Evolutionary conservation across 92 coral and sea anemone genomes (phyloP), one percentile per base, ranked within the genome.

Genomic region (Montipora capitata): DNA sequence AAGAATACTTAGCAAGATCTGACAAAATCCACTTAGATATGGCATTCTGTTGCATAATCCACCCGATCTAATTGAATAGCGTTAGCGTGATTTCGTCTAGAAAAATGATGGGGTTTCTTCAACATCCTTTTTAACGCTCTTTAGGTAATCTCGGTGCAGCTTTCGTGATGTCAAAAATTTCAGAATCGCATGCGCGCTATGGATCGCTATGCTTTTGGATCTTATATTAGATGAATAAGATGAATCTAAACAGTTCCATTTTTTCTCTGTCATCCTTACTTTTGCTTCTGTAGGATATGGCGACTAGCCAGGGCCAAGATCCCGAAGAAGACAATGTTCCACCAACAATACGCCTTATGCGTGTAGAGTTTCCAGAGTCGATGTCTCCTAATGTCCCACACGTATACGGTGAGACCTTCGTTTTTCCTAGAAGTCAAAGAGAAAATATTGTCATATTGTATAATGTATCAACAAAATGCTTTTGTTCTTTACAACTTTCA

Each of bases 221-320:
- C 35, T 27, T 27, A 27, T 27, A 27, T 27, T 27, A 27, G 35
- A 27, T 27, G 35, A 27, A 27, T 27, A 27, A 27, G 35, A 27
- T 27, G 35, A 27, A 27, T 27, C 35, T 27, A 27, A 27, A 27
- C 35, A 27, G 35, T 27, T 27, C 2, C 35, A 0, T 27, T 27
- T 27, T 27, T 56, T 10, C 61, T 6, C 4, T 10, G 42, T 12
- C 14, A 49, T 11, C 0, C 89, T 64, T 76, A 77, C 89, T 77
- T 63, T 72, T 62, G 67, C 54, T 65, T 17, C 72, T 89, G 85
- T 93, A 93, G 44, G 84, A 88, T 12, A 95, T 95, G 51, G 96
- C 96, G 43, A 94, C 98, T 54, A 94, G 96, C 98, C 98, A 95
- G 3, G 98, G 98, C 98, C 98, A 95, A 12, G 96, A 93, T 14